Conservation (phyloP, 1,140 invertebrate genomes). For the Drosophila chauvacae region DNA sequence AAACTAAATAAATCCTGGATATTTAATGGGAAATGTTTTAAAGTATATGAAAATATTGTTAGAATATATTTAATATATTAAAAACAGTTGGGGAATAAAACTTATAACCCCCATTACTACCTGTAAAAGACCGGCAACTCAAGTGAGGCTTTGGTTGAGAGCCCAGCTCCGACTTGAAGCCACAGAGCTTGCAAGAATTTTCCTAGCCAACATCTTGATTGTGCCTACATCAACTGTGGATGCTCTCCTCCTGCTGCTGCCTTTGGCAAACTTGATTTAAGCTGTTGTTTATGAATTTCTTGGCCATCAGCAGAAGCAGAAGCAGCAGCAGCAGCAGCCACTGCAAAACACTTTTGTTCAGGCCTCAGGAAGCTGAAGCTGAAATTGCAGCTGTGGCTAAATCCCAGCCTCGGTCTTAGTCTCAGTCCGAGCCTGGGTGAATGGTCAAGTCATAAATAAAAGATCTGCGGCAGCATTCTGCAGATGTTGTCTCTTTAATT, state of each 20-base stretch:
- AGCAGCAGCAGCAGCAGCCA: constrained; percentile 21
- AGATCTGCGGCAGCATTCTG: constrained; percentile 56
- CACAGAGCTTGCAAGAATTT: constrained; percentile 60
- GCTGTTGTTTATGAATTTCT: constrained; percentile 63
- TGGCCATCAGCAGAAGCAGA: constrained; percentile 33
- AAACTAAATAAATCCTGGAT: neutral
- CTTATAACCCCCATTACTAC: neutral
- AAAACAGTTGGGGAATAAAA: neutral
- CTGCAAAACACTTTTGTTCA: constrained; percentile 30
- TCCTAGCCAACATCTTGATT: constrained; percentile 75
- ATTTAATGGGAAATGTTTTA: neutral
- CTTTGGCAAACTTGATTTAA: constrained; percentile 68
- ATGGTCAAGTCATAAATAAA: constrained; percentile 78
- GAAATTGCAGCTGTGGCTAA: constrained; percentile 6
- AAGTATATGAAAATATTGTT: neutral
- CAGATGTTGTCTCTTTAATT: constrained; percentile 77
- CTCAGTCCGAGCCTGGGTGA: constrained; percentile 22
- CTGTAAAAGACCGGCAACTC: neutral
- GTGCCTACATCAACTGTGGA: constrained; percentile 28
- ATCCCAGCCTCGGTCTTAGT: neutral
- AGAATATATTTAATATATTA: neutral
- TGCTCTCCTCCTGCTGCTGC: constrained; percentile 4
- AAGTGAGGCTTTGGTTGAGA: neutral
- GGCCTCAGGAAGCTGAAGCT: neutral
- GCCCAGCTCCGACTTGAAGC: neutral